phyloP scores from a whole-genome alignment of 2,113 vertebrate genomes.

The Hippocampus barbouri region DNA sequence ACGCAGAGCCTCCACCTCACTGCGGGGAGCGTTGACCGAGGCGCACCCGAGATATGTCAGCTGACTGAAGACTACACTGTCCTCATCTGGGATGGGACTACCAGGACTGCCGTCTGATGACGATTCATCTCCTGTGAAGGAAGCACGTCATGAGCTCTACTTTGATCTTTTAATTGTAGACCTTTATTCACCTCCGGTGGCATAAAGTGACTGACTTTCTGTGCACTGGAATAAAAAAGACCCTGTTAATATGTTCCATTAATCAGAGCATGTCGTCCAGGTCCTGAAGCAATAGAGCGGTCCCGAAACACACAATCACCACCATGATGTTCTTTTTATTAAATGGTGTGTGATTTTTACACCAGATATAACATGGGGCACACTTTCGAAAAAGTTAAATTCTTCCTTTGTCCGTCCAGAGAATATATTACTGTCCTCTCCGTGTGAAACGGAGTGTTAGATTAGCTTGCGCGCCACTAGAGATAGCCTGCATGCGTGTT shows the following conservation, averaged over 20 bases:
- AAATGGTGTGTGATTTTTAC: too few relatives aligned
- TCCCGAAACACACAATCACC: too few relatives aligned
- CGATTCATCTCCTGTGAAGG: conserved; percentile 60
- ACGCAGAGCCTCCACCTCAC: conserved; percentile 92
- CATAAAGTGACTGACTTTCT: not conserved
- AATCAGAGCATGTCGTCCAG: too few relatives aligned
- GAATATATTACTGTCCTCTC: too few relatives aligned
- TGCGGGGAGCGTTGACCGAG: conserved; percentile 93
- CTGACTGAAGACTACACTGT: conserved; percentile 96
- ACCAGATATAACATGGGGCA: too few relatives aligned
- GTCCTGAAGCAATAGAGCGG: too few relatives aligned
- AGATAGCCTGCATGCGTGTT: too few relatives aligned
- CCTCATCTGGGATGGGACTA: conserved; percentile 88
- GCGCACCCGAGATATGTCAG: conserved; percentile 96
- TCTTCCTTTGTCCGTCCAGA: too few relatives aligned
- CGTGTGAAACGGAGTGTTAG: too few relatives aligned
- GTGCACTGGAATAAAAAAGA: not conserved
- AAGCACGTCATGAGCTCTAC: not conserved
- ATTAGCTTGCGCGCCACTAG: too few relatives aligned
- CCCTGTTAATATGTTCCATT: not conserved
- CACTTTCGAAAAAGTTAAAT: too few relatives aligned
- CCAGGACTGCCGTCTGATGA: conserved; percentile 77
- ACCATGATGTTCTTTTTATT: too few relatives aligned
- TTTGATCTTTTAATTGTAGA: not conserved
- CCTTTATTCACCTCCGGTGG: not conserved